phyloP scores from a whole-genome alignment of 2,888 invertebrate genomes.

The Morpho helenor region DNA sequence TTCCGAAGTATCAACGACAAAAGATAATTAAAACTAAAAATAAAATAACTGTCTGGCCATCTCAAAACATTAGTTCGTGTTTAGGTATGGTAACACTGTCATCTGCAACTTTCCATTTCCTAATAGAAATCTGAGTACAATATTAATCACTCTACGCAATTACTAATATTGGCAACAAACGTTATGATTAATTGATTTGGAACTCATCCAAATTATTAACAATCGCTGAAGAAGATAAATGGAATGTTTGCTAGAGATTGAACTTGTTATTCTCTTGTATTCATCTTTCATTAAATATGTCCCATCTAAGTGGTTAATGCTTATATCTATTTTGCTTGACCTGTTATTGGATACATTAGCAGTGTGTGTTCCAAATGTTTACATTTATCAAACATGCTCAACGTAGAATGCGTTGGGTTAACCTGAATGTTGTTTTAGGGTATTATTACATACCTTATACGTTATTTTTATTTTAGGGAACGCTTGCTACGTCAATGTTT shows the following conservation, averaged over 20 bases:
- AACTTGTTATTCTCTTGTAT: slow-evolving; percentile 18
- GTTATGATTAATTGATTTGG: slow-evolving; percentile 9
- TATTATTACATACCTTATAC: slow-evolving; percentile 1
- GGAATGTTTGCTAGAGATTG: slow-evolving; percentile 7
- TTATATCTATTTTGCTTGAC: slow-evolving; percentile 15
- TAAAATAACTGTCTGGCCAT: slow-evolving; percentile 23
- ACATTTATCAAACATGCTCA: slow-evolving; percentile 7
- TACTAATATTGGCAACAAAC: slow-evolving; percentile 10
- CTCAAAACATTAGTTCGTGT: slow-evolving; percentile 20
- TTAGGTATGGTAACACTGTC: slow-evolving; percentile 12
- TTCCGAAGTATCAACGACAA: neutral
- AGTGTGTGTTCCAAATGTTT: slow-evolving; percentile 13
- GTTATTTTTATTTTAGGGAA: slow-evolving; percentile 1
- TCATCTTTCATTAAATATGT: slow-evolving; percentile 23
- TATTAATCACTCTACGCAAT: slow-evolving; percentile 8
- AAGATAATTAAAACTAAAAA: no score
- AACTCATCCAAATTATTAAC: slow-evolving; percentile 15
- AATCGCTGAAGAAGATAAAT: neutral
- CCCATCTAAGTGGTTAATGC: slow-evolving; percentile 15
- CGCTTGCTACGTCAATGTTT: slow-evolving; percentile 13
- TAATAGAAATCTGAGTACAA: slow-evolving; percentile 25
- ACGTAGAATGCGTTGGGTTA: neutral
- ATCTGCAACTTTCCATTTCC: slow-evolving; percentile 16
- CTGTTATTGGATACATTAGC: slow-evolving; percentile 15
- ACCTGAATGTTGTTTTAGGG: slow-evolving; percentile 11